Base-by-base conservation (phyloP, 1,140 invertebrate genomes). In the Diorhabda sublineata region DNA sequence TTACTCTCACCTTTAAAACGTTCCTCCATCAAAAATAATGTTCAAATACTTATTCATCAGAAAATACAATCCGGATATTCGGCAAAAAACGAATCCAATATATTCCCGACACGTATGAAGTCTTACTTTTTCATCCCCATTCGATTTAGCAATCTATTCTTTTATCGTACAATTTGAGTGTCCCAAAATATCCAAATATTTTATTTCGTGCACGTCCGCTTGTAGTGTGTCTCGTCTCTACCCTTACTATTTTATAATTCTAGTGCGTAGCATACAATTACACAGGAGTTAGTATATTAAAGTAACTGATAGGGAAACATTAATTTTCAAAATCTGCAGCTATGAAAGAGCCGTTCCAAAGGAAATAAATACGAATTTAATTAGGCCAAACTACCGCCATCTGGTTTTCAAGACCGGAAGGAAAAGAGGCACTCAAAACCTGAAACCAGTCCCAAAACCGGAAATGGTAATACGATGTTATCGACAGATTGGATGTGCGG, bases 61-160 rank as follows among this genome's bases (percentile, higher is more conserved):
- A 11, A 58, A 45, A 66, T 58, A 57, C 60, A 64, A 68, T 65
- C 60, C 42, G 61, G 6, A 59, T 45, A 45, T 67, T 60, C 58
- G 3, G 41, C 9, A 52, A 52, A 52, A 52, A 52, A 52, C 47
- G 58, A 52, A 60, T 58, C 26, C 42, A 4, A 58, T 45, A 58
- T 52, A 75, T 78, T 76, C 77, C 58, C 45, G 64, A 62, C 77
- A 76, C 77, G 77, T 77, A 75, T 69, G 70, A 64, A 70, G 73
- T 74, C 76, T 76, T 78, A 76, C 75, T 78, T 78, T 78, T 78
- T 78, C 76, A 76, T 77, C 72, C 77, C 58, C 70, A 67, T 77
- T 76, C 76, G 77, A 78, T 77, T 78, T 75, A 77, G 76, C 76
- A 74, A 78, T 78, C 76, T 71, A 78, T 78, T 78, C 76, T 71